Conservation (phyloP, 2,797 vertebrate genomes). For the Acipenser transmontanus region DNA sequence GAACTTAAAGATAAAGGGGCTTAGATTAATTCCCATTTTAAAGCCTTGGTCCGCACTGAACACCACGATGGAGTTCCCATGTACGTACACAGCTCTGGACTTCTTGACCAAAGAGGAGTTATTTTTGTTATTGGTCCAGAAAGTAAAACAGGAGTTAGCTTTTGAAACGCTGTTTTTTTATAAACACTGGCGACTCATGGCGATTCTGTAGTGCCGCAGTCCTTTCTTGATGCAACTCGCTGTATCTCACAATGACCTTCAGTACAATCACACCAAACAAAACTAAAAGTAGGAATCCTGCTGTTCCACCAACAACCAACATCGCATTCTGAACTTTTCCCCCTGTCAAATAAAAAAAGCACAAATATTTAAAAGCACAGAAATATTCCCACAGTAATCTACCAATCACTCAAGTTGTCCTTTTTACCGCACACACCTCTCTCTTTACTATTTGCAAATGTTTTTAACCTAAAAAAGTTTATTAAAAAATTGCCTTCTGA, state of each 20-base stretch:
- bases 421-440: too few relatives aligned
- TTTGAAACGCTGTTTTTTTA: too few relatives aligned
- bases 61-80: too few relatives aligned
- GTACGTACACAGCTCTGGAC: too few relatives aligned
- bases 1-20: too few relatives aligned
- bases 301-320: conserved; percentile 29
- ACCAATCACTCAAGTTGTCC: too few relatives aligned
- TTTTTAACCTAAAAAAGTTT: neutral
- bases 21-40: too few relatives aligned
- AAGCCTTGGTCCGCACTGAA: too few relatives aligned
- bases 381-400: neutral
- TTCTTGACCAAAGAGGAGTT: too few relatives aligned
- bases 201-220: neutral
- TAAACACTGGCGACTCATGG: too few relatives aligned
- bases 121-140: too few relatives aligned
- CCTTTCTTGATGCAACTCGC: neutral
- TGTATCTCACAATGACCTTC: conserved; percentile 24
- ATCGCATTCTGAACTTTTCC: conserved; percentile 26
- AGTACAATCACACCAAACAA: conserved; percentile 35
- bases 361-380: neutral
- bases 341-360: conserved; percentile 36
- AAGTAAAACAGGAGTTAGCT: too few relatives aligned
- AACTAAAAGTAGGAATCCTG: conserved; percentile 33
- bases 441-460: neutral
- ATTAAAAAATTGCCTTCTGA: neutral